A percentile compares a stretch with the other conserved stretches of the same genome.
phyloP scores from a whole-genome alignment of 1,140 invertebrate species.

The Brachystomella parvula region DNA sequence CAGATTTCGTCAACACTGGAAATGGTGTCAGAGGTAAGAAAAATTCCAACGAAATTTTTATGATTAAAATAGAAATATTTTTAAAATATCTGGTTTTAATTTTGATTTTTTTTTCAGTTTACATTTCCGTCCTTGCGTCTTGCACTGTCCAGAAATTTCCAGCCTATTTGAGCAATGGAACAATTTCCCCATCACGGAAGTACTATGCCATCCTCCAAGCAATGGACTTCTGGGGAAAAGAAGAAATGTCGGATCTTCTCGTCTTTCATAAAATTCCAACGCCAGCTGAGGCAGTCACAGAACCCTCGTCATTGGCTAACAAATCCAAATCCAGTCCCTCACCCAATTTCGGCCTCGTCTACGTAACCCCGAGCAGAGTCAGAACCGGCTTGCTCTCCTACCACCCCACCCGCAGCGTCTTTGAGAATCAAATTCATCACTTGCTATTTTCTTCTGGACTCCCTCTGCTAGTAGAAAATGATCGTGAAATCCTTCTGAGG shows the following conservation, averaged over 20 bases:
- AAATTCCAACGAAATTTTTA: background rate
- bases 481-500: constrained; percentile 27
- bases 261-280: constrained; percentile 22
- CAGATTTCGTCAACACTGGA: constrained; percentile 21
- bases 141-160: constrained; percentile 20
- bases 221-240: constrained; percentile 30
- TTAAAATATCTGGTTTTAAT: background rate
- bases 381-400: constrained; percentile 4
- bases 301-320: background rate
- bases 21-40: constrained; percentile 28
- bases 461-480: constrained; percentile 22
- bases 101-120: constrained; percentile 24
- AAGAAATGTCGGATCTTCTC: constrained; percentile 31
- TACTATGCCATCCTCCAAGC: constrained; percentile 34
- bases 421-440: constrained; percentile 34
- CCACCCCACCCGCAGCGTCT: constrained; percentile 6
- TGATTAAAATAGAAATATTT: background rate
- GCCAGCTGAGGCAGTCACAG: background rate
- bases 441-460: constrained; percentile 13
- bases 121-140: constrained; percentile 32
- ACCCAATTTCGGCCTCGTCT: constrained; percentile 23
- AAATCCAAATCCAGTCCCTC: constrained; percentile 2
- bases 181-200: constrained; percentile 18
- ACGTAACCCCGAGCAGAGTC: constrained; percentile 22
- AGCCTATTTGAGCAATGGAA: constrained; percentile 20